Conservation (phyloP, 2,888 invertebrate species). For the Polydrusus tereticollis region DNA sequence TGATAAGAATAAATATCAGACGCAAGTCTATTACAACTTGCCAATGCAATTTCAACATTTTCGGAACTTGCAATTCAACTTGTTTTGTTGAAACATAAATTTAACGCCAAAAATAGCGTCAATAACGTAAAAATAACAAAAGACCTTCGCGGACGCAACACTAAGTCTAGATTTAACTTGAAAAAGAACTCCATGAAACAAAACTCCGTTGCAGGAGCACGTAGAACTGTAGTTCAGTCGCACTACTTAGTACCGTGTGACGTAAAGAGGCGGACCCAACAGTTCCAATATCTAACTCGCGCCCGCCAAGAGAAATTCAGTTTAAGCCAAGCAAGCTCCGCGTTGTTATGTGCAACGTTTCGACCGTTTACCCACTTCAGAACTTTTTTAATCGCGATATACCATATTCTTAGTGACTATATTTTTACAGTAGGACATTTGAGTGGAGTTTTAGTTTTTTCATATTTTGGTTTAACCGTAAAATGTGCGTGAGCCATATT, state of each 20-base stretch:
- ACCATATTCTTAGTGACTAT: neutral
- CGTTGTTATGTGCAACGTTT: slow-evolving; percentile 23
- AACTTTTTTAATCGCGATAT: slow-evolving; percentile 23
- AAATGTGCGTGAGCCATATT: slow-evolving; percentile 66
- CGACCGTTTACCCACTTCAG: slow-evolving; percentile 17
- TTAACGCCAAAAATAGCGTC: neutral
- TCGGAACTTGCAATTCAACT: neutral
- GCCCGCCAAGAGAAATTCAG: slow-evolving; percentile 31
- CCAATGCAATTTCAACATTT: neutral
- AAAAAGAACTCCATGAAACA: slow-evolving; percentile 11
- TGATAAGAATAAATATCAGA: neutral
- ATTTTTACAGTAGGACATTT: neutral
- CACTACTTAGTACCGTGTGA: slow-evolving; percentile 22
- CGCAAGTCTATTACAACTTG: neutral
- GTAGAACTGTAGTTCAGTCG: slow-evolving; percentile 24
- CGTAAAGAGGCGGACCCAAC: slow-evolving; percentile 41
- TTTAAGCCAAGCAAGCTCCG: slow-evolving; percentile 20
- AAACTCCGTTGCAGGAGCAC: slow-evolving; percentile 15
- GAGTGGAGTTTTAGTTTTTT: slow-evolving; percentile 10
- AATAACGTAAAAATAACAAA: neutral
- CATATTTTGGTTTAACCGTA: slow-evolving; percentile 40
- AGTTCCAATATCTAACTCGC: slow-evolving; percentile 42
- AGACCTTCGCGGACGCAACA: slow-evolving; percentile 15
- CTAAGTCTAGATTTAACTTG: slow-evolving; percentile 16
- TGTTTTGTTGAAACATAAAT: neutral